These are phyloP conservation scores for cattle (Bos taurus) DNA, from an alignment of 2,113 vertebrate species.

Conservation along the genomic window ARS-UCD2.0 NC_037331.1:58774001-58774500, in stretches of 20 bases:
- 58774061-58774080: too few species aligned
- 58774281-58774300: not conserved
- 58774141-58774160: too few species aligned
- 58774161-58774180: too few species aligned
- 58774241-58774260: not conserved
- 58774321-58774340: not conserved
- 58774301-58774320: not conserved
- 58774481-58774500: not conserved
- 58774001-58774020: too few species aligned
- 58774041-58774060: too few species aligned
- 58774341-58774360: not conserved
- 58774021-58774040: too few species aligned
- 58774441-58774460: not conserved
- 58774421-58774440: not conserved
- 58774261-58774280: not conserved
- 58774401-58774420: not conserved
- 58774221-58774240: not conserved
- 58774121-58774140: too few species aligned
- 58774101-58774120: too few species aligned
- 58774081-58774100: too few species aligned
- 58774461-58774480: not conserved
- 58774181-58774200: not conserved
- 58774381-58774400: not conserved
- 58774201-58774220: not conserved
- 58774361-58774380: not conserved